Conservation (phyloP, 2,888 invertebrate genomes). For the Fissipunctia ypsillon region DNA sequence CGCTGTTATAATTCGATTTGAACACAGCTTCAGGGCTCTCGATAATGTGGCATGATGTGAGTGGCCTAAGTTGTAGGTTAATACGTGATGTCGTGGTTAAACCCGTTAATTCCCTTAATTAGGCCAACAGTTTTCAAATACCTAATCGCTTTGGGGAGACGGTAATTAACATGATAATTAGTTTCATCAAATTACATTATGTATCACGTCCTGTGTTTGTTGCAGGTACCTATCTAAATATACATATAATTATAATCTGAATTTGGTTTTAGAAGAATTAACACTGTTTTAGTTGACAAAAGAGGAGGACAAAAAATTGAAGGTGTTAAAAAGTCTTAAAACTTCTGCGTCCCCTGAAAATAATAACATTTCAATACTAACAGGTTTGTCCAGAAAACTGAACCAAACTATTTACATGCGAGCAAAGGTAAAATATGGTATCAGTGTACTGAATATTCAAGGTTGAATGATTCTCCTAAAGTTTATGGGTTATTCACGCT, state of each 20-base stretch:
- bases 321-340: background rate
- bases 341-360: background rate
- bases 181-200: background rate
- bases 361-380: background rate
- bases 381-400: background rate
- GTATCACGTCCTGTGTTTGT: background rate
- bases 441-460: constrained; percentile 5
- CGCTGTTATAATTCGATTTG: constrained; percentile 46
- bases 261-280: background rate
- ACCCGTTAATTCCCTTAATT: constrained; percentile 48
- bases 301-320: background rate
- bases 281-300: background rate
- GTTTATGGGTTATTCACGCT: constrained; percentile 28
- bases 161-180: constrained; percentile 25
- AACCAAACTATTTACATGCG: background rate
- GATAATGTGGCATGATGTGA: constrained; percentile 51
- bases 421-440: background rate
- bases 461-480: constrained; percentile 9
- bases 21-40: constrained; percentile 42
- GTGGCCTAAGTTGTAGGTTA: constrained; percentile 52
- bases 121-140: constrained; percentile 39
- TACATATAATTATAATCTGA: too few relatives aligned
- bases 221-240: too few relatives aligned
- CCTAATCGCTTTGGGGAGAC: constrained; percentile 24
- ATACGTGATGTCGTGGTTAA: constrained; percentile 31